A percentile compares a stretch with the other conserved stretches of the same genome.
phyloP scores from a whole-genome alignment of 2,797 vertebrate genomes.

The Anabacerthia variegaticeps region DNA sequence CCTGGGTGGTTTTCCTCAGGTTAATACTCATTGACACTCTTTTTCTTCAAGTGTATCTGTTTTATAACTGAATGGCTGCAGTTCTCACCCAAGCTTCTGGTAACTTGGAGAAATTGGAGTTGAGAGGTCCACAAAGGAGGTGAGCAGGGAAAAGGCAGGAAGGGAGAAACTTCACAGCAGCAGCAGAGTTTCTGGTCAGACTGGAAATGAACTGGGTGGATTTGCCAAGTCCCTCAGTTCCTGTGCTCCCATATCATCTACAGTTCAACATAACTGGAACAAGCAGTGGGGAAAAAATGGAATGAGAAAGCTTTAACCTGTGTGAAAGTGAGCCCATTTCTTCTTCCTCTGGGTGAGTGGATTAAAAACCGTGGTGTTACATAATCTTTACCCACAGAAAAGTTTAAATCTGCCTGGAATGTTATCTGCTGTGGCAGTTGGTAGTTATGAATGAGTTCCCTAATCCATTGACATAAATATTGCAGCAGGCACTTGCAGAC shows the following conservation, averaged over 20 bases:
- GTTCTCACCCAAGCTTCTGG: neutral
- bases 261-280: neutral
- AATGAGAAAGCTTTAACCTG: neutral
- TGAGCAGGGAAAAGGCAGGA: neutral
- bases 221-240: neutral
- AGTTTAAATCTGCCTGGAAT: neutral
- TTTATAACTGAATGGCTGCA: neutral
- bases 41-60: neutral
- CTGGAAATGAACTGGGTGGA: neutral
- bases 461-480: neutral
- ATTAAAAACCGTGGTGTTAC: neutral
- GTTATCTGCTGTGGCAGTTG: conserved; percentile 20
- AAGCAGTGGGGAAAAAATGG: neutral
- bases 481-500: neutral
- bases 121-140: neutral
- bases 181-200: neutral
- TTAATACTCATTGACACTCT: neutral
- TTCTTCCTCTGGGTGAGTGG: neutral
- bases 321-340: neutral
- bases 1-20: neutral
- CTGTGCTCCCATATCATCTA: neutral
- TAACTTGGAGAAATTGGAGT: neutral
- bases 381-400: neutral
- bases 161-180: neutral
- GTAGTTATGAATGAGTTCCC: conserved; percentile 28